phyloP scores from a whole-genome alignment of 2,113 vertebrate species.

The Dasyurus viverrinus region DNA sequence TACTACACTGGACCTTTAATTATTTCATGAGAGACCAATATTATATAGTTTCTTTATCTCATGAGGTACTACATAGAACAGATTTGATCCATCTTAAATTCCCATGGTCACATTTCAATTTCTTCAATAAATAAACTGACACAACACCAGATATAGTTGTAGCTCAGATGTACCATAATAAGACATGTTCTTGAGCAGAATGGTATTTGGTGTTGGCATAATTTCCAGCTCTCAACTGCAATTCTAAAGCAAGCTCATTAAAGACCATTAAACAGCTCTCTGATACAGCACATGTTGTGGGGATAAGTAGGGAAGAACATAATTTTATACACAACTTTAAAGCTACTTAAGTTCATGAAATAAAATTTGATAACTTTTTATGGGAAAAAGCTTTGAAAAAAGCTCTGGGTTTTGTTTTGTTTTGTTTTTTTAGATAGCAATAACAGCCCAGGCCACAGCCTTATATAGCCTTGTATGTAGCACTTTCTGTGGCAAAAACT shows the following conservation, averaged over 20 bases:
- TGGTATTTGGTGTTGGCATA: background rate
- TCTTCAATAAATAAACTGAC: background rate
- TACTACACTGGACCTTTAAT: background rate
- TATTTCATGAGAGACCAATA: background rate
- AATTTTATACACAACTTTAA: background rate
- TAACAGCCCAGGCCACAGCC: too few species aligned
- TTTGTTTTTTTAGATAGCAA: too few species aligned
- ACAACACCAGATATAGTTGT: background rate
- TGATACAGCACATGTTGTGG: background rate
- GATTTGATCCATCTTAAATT: background rate
- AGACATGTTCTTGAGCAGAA: background rate
- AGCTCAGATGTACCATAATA: conserved; percentile 3
- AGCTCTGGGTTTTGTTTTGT: background rate
- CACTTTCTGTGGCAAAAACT: background rate
- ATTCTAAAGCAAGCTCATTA: conserved; percentile 4
- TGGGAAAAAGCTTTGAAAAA: background rate
- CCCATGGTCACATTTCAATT: background rate
- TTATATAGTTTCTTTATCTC: conserved; percentile 6
- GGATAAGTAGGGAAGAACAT: background rate
- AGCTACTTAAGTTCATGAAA: background rate
- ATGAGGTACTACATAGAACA: background rate
- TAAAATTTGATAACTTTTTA: background rate
- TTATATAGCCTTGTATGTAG: rapidly evolving
- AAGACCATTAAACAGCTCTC: background rate
- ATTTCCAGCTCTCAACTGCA: conserved; percentile 8